Evolutionary conservation across 2,888 invertebrate species (phyloP).

Genomic region (Cactoblastis cactorum): DNA sequence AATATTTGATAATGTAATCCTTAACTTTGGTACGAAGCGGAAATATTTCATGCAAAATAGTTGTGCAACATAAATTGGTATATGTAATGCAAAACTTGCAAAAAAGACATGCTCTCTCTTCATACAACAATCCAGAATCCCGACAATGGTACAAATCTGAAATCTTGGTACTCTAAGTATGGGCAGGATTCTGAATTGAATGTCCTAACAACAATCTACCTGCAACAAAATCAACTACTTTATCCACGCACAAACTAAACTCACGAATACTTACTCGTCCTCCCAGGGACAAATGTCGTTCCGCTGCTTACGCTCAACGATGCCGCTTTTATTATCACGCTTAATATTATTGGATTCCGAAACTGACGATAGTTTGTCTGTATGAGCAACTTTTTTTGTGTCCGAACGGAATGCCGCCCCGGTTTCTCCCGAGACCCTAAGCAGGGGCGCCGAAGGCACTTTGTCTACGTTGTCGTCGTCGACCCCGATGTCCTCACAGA

Average conservation of each 20-base stretch:
- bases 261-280: constrained; percentile 90
- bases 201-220: too few species aligned
- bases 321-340: constrained; percentile 59
- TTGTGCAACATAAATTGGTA: background rate
- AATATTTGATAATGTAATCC: too few species aligned
- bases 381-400: constrained; percentile 60
- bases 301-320: constrained; percentile 73
- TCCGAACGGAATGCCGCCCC: constrained; percentile 55
- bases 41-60: constrained; percentile 15
- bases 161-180: too few species aligned
- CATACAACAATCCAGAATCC: too few species aligned
- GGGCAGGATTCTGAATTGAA: too few species aligned
- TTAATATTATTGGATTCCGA: constrained; percentile 69
- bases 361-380: constrained; percentile 63
- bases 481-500: constrained; percentile 84
- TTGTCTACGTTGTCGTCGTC: constrained; percentile 82
- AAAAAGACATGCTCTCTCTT: too few species aligned
- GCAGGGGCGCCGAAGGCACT: constrained; percentile 68
- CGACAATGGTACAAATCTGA: too few species aligned
- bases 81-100: constrained; percentile 13
- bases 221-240: constrained; percentile 19
- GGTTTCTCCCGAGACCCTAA: constrained; percentile 43
- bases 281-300: constrained; percentile 97
- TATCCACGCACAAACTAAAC: constrained; percentile 36
- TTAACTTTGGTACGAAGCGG: too few species aligned